These are phyloP conservation scores for Drosophila pullipes DNA, from an alignment of 2,888 invertebrate genomes.

Conservation along the genomic window DNA sequence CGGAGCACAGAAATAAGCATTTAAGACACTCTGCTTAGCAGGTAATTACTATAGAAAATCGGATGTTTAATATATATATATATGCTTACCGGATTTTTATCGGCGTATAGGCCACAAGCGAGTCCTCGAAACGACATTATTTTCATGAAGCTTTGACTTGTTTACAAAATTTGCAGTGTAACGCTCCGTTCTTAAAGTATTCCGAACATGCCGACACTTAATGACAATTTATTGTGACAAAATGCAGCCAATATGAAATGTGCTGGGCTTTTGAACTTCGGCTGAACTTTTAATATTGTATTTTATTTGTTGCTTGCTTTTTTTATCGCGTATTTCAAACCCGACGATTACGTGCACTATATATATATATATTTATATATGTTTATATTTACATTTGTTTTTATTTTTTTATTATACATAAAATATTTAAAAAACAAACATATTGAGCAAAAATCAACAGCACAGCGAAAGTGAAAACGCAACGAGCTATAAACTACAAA, in stretches of 20 bases:
- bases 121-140: constrained; percentile 86
- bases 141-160: constrained; percentile 24
- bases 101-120: constrained; percentile 88
- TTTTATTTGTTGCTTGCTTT: constrained; percentile 2
- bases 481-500: constrained; percentile 35
- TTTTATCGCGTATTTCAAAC: background rate
- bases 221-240: constrained; percentile 51
- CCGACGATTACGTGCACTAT: background rate
- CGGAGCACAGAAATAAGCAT: background rate
- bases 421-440: constrained; percentile 8
- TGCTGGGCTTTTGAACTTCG: constrained; percentile 59
- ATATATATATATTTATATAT: background rate
- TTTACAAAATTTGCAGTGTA: background rate
- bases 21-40: background rate
- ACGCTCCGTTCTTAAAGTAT: constrained; percentile 6
- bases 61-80: background rate
- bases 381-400: background rate
- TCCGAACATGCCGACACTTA: constrained; percentile 37
- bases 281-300: constrained; percentile 19
- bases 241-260: background rate
- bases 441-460: constrained; percentile 21
- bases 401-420: background rate
- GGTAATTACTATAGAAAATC: background rate
- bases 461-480: constrained; percentile 72
- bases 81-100: constrained; percentile 87